Evolutionary conservation across 2,113 vertebrate genomes (phyloP).

Genomic region (Burhinus bistriatus): DNA sequence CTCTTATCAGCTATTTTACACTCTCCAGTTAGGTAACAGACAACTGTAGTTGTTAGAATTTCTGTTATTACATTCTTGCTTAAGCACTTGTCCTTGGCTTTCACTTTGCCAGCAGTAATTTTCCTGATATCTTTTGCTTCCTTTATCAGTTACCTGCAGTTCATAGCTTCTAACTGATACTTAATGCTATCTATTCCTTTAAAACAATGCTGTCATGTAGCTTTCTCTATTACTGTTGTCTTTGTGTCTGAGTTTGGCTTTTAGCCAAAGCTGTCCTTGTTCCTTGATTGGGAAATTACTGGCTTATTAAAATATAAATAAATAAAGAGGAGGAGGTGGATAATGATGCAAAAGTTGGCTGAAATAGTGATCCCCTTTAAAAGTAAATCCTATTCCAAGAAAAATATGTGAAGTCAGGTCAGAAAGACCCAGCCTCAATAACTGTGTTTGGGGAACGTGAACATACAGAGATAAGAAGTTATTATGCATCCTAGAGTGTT

Average conservation of each 20-base stretch:
- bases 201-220: not conserved
- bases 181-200: not conserved
- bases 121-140: not conserved
- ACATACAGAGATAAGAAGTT: conserved; percentile 11
- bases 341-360: conserved; percentile 61
- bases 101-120: not conserved
- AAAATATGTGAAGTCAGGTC: conserved; percentile 32
- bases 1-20: not conserved
- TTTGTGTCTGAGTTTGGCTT: not conserved
- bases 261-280: not conserved
- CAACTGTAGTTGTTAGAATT: not conserved
- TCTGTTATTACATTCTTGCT: not conserved
- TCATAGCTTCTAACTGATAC: not conserved
- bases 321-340: conserved; percentile 35
- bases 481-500: not conserved
- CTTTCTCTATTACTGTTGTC: not conserved
- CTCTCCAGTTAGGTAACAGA: not conserved
- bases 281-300: conserved; percentile 53
- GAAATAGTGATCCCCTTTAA: conserved; percentile 28
- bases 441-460: not conserved
- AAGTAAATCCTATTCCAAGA: conserved; percentile 44
- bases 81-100: not conserved
- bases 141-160: conserved; percentile 3
- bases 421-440: conserved; percentile 30
- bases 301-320: conserved; percentile 53